Evolutionary conservation across 2,113 vertebrate species (phyloP), one percentile per base, ranked within the genome.

Genomic region (Tiliqua scincoides): DNA sequence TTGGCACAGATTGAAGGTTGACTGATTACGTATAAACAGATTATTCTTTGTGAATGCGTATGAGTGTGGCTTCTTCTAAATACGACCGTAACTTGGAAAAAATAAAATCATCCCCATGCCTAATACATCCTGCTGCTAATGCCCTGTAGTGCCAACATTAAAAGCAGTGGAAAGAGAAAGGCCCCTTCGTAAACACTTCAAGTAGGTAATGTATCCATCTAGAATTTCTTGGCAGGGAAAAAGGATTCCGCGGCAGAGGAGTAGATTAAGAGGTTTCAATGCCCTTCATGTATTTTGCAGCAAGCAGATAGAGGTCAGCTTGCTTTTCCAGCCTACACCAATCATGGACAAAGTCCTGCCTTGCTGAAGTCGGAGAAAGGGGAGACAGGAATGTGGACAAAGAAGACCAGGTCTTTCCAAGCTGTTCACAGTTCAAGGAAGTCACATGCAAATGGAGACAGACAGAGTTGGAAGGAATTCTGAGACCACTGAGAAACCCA

Each of bases 21-120:
- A 30, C 79, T 89, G 84, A 48, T 83, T 30, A 14, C 23, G 67
- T 18, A 68, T 30, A 76, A 65, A 54, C 67, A 57, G 14, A 27
- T 48, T 0, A 32, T 61, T 82, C 88, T 79, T 35, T 35, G 9
- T 23, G 18, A n/a, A n/a, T n/a, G n/a, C n/a, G n/a, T n/a, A n/a
- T n/a, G n/a, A n/a, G n/a, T 10, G 81, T 40, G 76, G 80, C 0
- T 70, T 85, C 70, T 71, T 83, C 0, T 6, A 85, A 89, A 35
- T 76, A 77, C 91, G 88, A 89, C 88, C 73, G 90, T 87, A 82
- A 84, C 81, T 93, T 73, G 62, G 68, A 12, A 12, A 57, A 18
- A 65, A 89, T 83, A 82, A 90, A 89, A 73, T 81, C 62, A 82
- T 81, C 57, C 37, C 70, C 40, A 48, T 20, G 40, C 52, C 85